Evolutionary conservation across 2,888 invertebrate species (phyloP), one percentile per base, ranked within the genome.

Genomic region (Caenorhabditis uteleia): DNA sequence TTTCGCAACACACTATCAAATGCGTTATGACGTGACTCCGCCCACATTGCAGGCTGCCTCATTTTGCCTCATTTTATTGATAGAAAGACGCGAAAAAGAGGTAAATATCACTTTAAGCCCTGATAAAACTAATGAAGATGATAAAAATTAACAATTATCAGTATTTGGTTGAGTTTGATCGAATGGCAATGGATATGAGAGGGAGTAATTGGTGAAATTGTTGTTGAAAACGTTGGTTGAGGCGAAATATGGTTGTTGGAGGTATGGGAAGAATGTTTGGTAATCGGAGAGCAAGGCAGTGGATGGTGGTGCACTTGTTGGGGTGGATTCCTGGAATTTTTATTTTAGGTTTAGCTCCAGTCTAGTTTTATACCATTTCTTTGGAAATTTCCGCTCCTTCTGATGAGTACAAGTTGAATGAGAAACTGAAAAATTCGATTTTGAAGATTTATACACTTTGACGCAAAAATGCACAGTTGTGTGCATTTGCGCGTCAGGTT

Each of bases 221-320:
- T 21, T 58, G n/a, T n/a, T 1, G 45, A 31, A 20, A 58, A 58
- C 14, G 45, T 6, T 39, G 45, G 58, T 25, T 50, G 39, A 21
- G 45, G 58, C 5, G 26, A 47, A 31, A 46, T 50, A 20, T 55
- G 46, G 25, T 39, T 25, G n/a, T 38, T 29, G 40, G 49, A 55
- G 18, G 33, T 44, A 34, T 27, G 34, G 36, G 23, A 20, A 8
- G 45, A 39, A 33, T 14, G 29, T 16, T 18, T 16, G 20, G 20
- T 38, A 18, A 5, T 38, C 20, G 3, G 16, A 18, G 20, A 5
- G 20, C 6, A 38, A 5, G 5, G 5, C 34, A n/a, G n/a, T n/a
- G n/a, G n/a, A n/a, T n/a, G n/a, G n/a, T n/a, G n/a, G n/a, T n/a
- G n/a, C n/a, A n/a, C n/a, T n/a, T n/a, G n/a, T n/a, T n/a, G n/a